Conservation (phyloP, 2,888 invertebrate species). For the Congeria kusceri region DNA sequence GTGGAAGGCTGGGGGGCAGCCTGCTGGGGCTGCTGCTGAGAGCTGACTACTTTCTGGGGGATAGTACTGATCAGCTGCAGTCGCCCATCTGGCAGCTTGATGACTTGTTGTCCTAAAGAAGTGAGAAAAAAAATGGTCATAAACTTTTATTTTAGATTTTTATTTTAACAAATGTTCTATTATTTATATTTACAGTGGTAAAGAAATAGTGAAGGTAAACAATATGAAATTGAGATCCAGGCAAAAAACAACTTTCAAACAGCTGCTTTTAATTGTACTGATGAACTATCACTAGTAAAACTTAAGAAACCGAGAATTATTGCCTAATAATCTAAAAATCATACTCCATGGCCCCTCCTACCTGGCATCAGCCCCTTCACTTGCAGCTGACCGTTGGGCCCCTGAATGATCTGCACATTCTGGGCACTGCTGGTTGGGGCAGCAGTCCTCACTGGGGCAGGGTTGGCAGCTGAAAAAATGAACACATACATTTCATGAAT, state of each 20-base stretch:
- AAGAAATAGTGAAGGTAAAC: too few relatives aligned
- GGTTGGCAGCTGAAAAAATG: constrained; percentile 18
- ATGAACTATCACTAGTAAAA: too few relatives aligned
- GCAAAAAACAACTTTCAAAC: too few relatives aligned
- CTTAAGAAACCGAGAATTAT: too few relatives aligned
- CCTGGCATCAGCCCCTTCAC: constrained; percentile 96
- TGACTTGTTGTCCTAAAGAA: constrained; percentile 90
- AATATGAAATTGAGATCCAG: too few relatives aligned
- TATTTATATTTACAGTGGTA: too few relatives aligned
- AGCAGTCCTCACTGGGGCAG: constrained; percentile 64
- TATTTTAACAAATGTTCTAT: too few relatives aligned
- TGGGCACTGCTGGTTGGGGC: constrained; percentile 71
- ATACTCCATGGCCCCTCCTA: constrained; percentile 39
- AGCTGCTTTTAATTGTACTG: too few relatives aligned
- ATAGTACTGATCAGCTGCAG: constrained; percentile 90
- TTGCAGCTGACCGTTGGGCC: constrained; percentile 95
- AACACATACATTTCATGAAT: too few relatives aligned
- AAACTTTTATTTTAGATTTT: too few relatives aligned
- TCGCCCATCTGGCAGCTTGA: constrained; percentile 97
- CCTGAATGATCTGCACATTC: constrained; percentile 93
- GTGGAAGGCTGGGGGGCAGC: constrained; percentile 48
- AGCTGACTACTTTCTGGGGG: constrained; percentile 76
- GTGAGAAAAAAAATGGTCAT: neutral
- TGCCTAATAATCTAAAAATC: neutral
- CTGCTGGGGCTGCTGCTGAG: constrained; percentile 45